phyloP scores from a whole-genome alignment of 2,888 invertebrate genomes.

The Agrenia bidenticulata region DNA sequence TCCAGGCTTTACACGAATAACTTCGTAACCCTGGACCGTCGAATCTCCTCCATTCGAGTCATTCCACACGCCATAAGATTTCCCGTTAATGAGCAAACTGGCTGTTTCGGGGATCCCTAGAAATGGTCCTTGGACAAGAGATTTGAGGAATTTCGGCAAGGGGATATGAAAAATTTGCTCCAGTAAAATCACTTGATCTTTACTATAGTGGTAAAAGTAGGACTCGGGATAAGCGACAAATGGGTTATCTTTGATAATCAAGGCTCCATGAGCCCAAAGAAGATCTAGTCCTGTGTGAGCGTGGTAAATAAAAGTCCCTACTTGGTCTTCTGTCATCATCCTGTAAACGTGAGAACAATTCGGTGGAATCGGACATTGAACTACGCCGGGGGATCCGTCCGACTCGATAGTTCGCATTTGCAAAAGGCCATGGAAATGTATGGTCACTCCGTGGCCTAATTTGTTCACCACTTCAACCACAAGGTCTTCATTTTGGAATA shows the following conservation, averaged over 20 bases:
- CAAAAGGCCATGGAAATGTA: constrained; percentile 46
- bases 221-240: not conserved
- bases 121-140: constrained; percentile 23
- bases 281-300: constrained; percentile 39
- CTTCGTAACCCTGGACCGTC: constrained; percentile 29
- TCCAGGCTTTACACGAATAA: constrained; percentile 28
- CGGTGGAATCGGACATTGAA: constrained; percentile 38
- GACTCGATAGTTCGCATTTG: constrained; percentile 32
- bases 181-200: constrained; percentile 11
- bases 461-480: constrained; percentile 2
- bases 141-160: not conserved
- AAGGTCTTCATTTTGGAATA: not conserved
- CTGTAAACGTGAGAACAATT: constrained; percentile 34
- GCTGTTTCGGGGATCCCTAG: constrained; percentile 32
- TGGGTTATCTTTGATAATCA: constrained; percentile 32
- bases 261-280: constrained; percentile 35
- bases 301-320: constrained; percentile 44
- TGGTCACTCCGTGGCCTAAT: constrained; percentile 15
- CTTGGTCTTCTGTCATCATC: constrained; percentile 34
- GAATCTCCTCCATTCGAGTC: not conserved
- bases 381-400: constrained; percentile 40
- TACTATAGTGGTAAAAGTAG: constrained; percentile 15
- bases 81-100: constrained; percentile 33
- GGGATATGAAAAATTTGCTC: constrained; percentile 24
- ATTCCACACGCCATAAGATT: constrained; percentile 38